These are phyloP conservation scores for Ceratothoa steindachneri DNA, from an alignment of 2,888 invertebrate species.

Conservation along the genomic window DNA sequence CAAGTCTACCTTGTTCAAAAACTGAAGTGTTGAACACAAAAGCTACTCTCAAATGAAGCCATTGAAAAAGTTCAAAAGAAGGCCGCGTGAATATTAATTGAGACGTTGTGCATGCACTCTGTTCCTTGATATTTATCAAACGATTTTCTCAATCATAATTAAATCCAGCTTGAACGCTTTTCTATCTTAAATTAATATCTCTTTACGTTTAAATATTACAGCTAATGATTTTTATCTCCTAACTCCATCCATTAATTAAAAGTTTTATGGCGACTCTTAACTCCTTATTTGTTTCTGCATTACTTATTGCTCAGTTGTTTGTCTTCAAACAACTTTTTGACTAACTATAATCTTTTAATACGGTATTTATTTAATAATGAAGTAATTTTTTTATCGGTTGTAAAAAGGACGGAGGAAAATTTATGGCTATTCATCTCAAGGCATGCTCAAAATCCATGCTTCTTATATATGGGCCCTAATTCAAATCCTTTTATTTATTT, in stretches of 20 bases:
- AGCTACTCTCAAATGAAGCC: too few species aligned
- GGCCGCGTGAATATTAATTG: background rate
- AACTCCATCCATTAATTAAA: background rate
- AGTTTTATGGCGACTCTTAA: background rate
- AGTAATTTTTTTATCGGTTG: too few species aligned
- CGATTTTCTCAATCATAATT: background rate
- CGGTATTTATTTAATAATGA: too few species aligned
- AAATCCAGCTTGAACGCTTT: background rate
- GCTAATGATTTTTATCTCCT: background rate
- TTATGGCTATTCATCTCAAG: too few species aligned
- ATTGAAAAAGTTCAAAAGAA: background rate
- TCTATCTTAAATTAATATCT: background rate
- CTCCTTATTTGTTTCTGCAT: background rate
- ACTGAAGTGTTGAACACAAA: too few species aligned
- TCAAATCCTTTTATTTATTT: too few species aligned
- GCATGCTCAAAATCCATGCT: too few species aligned
- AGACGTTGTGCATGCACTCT: background rate
- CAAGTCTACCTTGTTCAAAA: too few species aligned
- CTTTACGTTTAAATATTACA: background rate
- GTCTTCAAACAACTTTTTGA: too few species aligned
- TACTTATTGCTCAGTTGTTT: background rate
- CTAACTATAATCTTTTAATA: too few species aligned
- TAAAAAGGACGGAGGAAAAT: too few species aligned
- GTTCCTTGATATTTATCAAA: background rate
- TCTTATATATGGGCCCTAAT: too few species aligned